Conservation (phyloP, 2,113 vertebrate genomes). For the Notarius quadriscutis region DNA sequence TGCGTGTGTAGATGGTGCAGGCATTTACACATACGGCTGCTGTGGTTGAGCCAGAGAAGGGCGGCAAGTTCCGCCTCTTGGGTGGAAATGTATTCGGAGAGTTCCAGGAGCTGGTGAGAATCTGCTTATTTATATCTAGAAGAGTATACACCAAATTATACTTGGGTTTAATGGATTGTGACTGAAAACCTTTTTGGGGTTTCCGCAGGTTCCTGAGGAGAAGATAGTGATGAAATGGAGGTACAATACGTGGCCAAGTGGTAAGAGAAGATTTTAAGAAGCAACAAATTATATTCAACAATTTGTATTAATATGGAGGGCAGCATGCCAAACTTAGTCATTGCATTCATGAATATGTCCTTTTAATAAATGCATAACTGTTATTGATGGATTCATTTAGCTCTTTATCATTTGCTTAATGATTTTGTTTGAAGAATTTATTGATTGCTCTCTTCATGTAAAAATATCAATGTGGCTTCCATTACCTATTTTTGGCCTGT, state of each 20-base stretch:
- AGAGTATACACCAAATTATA: background rate
- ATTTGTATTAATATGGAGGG: background rate
- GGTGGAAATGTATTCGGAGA: slow-evolving; percentile 84
- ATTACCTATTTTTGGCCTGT: background rate
- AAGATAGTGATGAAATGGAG: slow-evolving; percentile 91
- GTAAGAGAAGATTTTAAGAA: slow-evolving; percentile 67
- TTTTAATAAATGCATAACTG: background rate
- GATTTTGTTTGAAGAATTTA: background rate
- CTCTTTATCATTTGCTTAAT: background rate
- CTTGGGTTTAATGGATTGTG: background rate
- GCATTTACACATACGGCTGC: slow-evolving; percentile 87
- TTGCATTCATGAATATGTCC: background rate
- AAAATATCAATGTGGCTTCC: background rate
- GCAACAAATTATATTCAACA: background rate
- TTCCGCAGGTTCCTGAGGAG: slow-evolving; percentile 80
- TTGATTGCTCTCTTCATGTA: background rate
- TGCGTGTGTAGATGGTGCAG: slow-evolving; percentile 80
- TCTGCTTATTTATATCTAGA: background rate
- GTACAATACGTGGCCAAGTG: slow-evolving; percentile 90
- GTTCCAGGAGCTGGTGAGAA: slow-evolving; percentile 84
- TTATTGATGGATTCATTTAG: background rate
- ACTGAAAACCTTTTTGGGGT: slow-evolving; percentile 4
- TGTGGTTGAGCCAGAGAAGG: slow-evolving; percentile 77
- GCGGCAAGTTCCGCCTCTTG: slow-evolving; percentile 85
- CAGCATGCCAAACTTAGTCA: background rate